A percentile compares a stretch with the other conserved stretches of the same genome.
Evolutionary conservation across 2,888 invertebrate species (phyloP).

Genomic region (Eupithecia inturbata): DNA sequence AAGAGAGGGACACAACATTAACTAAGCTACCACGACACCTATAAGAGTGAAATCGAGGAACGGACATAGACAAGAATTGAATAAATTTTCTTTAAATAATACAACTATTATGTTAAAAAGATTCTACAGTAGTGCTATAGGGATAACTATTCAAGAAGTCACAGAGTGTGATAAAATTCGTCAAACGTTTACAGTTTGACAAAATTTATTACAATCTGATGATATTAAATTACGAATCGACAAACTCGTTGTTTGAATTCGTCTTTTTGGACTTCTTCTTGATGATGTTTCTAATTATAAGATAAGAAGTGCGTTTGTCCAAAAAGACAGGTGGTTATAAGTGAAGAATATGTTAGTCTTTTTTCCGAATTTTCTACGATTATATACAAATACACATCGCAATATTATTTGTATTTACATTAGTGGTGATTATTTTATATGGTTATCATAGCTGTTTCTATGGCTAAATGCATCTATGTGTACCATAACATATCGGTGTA

Average conservation of each 20-base stretch:
- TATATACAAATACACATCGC: slow-evolving; percentile 70
- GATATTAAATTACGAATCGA: slow-evolving; percentile 5
- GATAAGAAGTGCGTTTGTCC: slow-evolving; percentile 49
- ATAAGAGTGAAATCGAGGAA: slow-evolving; percentile 83
- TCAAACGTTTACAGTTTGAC: slow-evolving; percentile 28
- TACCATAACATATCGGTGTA: slow-evolving; percentile 27
- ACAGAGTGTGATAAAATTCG: slow-evolving; percentile 32
- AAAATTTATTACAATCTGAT: slow-evolving; percentile 23
- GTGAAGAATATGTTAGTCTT: slow-evolving; percentile 58
- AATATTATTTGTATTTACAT: slow-evolving; percentile 55
- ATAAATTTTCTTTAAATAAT: slow-evolving; percentile 66
- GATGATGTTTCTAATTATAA: slow-evolving; percentile 37
- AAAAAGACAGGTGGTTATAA: slow-evolving; percentile 52
- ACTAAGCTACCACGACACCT: slow-evolving; percentile 83
- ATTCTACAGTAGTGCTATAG: slow-evolving; percentile 65
- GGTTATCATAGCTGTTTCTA: slow-evolving; percentile 32
- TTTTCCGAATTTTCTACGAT: slow-evolving; percentile 67
- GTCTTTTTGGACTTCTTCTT: slow-evolving; percentile 42
- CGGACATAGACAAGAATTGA: slow-evolving; percentile 80
- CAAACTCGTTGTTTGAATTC: slow-evolving; percentile 34
- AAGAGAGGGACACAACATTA: slow-evolving; percentile 78
- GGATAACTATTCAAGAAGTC: slow-evolving; percentile 51
- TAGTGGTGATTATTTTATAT: slow-evolving; percentile 30
- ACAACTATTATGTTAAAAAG: slow-evolving; percentile 60
- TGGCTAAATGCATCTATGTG: slow-evolving; percentile 27